A percentile compares a stretch with the other conserved stretches of the same genome.
Evolutionary conservation across 2,888 invertebrate genomes (phyloP).

Genomic region (Megastigmus dorsalis): DNA sequence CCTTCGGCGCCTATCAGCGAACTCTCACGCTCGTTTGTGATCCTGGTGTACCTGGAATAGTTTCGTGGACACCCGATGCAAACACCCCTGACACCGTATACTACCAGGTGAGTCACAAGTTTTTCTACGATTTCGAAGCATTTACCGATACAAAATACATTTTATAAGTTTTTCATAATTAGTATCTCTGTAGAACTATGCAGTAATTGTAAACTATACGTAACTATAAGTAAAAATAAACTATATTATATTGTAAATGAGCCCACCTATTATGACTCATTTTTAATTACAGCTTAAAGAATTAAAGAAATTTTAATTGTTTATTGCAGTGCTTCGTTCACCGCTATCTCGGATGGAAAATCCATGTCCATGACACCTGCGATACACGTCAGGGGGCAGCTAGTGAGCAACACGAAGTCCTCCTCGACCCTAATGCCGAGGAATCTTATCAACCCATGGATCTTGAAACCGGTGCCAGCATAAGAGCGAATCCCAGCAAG

Average conservation of each 20-base stretch:
- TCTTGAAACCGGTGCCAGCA: slow-evolving; percentile 66
- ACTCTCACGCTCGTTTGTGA: slow-evolving; percentile 89
- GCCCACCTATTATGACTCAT: too few species aligned
- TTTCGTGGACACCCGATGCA: slow-evolving; percentile 90
- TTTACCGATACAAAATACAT: too few species aligned
- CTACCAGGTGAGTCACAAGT: slow-evolving; percentile 84
- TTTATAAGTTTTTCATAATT: too few species aligned
- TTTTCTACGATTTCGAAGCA: too few species aligned
- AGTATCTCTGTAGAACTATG: too few species aligned
- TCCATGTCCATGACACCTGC: slow-evolving; percentile 90
- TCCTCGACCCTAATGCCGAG: slow-evolving; percentile 74
- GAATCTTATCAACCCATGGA: slow-evolving; percentile 62
- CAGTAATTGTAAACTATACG: too few species aligned
- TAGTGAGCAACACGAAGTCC: slow-evolving; percentile 78
- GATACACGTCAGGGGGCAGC: slow-evolving; percentile 77
- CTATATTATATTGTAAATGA: too few species aligned
- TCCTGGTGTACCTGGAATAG: slow-evolving; percentile 87
- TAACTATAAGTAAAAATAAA: too few species aligned
- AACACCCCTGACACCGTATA: slow-evolving; percentile 94
- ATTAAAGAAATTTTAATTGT: not conserved
- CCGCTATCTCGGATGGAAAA: slow-evolving; percentile 96
- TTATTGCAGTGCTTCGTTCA: slow-evolving; percentile 88
- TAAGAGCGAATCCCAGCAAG: slow-evolving; percentile 67
- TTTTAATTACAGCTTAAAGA: too few species aligned
- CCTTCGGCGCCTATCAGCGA: slow-evolving; percentile 93